These are phyloP conservation scores for Limnephilus marmoratus DNA, from an alignment of 2,888 invertebrate genomes.

Conservation along the genomic window DNA sequence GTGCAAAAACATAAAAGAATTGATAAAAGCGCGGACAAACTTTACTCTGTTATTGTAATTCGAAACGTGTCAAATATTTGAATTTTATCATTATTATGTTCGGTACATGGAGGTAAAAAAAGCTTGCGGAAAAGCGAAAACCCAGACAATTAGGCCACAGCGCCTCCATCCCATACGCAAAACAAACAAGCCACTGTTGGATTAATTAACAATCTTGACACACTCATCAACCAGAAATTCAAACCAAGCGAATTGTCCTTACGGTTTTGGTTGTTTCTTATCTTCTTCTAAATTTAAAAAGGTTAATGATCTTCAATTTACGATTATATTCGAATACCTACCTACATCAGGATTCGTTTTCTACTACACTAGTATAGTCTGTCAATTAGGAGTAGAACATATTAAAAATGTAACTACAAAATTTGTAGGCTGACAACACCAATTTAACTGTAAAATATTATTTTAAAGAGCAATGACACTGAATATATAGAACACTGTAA, in stretches of 20 bases:
- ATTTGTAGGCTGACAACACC: no score
- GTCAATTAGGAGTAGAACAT: no score
- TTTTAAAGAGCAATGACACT: no score
- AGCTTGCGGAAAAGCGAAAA: neutral
- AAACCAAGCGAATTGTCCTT: neutral
- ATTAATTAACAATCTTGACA: constrained; percentile 23
- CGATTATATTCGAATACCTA: neutral
- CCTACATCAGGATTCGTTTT: no score
- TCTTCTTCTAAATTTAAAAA: neutral
- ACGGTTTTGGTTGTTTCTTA: neutral
- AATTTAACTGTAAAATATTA: no score
- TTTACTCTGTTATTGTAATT: neutral
- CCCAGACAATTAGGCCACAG: neutral
- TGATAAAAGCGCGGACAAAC: neutral
- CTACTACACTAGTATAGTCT: no score
- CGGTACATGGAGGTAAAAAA: neutral
- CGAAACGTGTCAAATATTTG: neutral
- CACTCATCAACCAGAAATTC: neutral
- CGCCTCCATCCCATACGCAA: neutral
- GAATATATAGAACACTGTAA: no score
- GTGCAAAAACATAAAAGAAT: neutral
- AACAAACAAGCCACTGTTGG: constrained; percentile 4
- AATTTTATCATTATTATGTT: neutral
- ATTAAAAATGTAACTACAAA: no score
- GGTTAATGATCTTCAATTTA: neutral